These are phyloP conservation scores for Epirrhoe alternata DNA, from an alignment of 2,888 invertebrate species.

Conservation along the genomic window DNA sequence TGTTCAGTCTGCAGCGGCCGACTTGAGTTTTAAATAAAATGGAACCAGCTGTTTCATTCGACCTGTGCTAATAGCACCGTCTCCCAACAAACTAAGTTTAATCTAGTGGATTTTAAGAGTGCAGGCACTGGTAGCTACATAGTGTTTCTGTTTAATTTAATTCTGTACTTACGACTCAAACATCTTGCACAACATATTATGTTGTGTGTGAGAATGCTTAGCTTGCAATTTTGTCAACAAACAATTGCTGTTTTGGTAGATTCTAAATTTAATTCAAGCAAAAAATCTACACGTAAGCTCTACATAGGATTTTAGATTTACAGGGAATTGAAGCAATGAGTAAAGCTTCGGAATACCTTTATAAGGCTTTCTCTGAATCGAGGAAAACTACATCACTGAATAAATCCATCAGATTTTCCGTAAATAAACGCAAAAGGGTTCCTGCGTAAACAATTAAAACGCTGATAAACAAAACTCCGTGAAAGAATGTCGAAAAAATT, in stretches of 20 bases:
- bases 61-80: constrained; percentile 26
- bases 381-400: not conserved
- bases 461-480: constrained; percentile 58
- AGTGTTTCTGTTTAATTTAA: constrained; percentile 31
- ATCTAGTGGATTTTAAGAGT: constrained; percentile 38
- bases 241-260: not conserved
- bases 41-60: not conserved
- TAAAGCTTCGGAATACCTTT: no score
- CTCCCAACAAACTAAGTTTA: constrained; percentile 37
- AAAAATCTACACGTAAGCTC: no score
- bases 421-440: not conserved
- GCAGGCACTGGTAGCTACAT: constrained; percentile 22
- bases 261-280: no score
- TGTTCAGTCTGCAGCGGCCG: no score
- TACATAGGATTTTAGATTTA: no score
- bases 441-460: constrained; percentile 39
- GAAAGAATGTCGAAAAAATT: constrained; percentile 73
- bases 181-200: constrained; percentile 12
- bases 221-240: not conserved
- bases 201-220: not conserved
- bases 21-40: not conserved
- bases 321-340: no score
- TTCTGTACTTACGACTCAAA: constrained; percentile 23
- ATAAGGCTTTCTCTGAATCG: no score
- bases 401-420: not conserved